phyloP scores from a whole-genome alignment of 2,113 vertebrate genomes.

The Hydropotes inermis region DNA sequence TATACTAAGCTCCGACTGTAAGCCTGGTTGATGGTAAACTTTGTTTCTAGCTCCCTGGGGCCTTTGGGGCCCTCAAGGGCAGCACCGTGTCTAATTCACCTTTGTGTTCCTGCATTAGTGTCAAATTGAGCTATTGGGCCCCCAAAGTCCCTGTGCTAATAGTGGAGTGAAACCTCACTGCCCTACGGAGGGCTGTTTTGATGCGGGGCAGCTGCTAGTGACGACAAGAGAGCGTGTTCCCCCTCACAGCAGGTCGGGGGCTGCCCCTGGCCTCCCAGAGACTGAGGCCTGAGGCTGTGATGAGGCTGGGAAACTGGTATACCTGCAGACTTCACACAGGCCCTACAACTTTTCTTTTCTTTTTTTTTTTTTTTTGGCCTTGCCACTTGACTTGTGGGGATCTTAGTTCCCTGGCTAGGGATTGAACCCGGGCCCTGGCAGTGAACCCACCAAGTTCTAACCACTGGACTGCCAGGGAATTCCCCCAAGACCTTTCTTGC shows the following conservation, averaged over 20 bases:
- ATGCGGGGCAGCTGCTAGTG: background rate
- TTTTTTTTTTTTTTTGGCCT: background rate
- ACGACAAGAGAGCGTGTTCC: background rate
- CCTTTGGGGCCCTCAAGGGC: background rate
- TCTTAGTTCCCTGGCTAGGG: background rate
- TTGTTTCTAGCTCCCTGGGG: background rate
- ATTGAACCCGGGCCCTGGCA: background rate
- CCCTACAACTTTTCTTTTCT: background rate
- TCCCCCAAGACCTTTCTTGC: background rate
- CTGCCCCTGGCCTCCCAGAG: background rate
- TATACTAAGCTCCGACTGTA: background rate
- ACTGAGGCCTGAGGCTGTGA: background rate
- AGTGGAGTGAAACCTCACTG: background rate
- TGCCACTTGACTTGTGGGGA: background rate
- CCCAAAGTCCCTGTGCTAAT: background rate
- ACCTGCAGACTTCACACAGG: accelerated
- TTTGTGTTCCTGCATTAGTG: background rate
- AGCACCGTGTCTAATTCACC: background rate
- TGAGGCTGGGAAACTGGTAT: background rate
- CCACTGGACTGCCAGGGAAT: background rate
- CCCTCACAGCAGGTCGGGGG: background rate
- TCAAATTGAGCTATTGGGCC: background rate
- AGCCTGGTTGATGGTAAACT: background rate
- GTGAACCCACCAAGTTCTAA: background rate
- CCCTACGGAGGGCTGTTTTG: background rate